Evolutionary conservation across 2,113 vertebrate species (phyloP).

Genomic region (Cromileptes altivelis): DNA sequence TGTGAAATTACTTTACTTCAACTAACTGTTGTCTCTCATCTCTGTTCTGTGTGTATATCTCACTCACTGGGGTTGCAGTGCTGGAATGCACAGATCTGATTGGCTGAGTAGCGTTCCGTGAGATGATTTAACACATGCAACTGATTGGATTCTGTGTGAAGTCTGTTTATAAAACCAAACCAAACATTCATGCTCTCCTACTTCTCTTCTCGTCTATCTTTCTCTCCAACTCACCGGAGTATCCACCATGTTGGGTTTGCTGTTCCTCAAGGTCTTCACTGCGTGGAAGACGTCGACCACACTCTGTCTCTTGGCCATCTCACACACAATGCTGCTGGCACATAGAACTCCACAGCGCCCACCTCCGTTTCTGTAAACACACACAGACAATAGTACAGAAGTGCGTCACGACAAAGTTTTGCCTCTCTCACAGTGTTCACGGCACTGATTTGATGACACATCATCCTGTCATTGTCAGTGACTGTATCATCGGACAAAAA

Average conservation of each 20-base stretch:
- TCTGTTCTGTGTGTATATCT: too few species aligned
- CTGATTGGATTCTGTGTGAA: too few species aligned
- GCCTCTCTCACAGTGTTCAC: neutral
- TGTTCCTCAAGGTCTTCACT: conserved; percentile 97
- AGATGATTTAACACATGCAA: too few species aligned
- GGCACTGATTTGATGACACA: neutral
- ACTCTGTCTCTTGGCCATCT: conserved; percentile 98
- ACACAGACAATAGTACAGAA: neutral
- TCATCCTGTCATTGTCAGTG: neutral
- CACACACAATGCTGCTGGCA: conserved; percentile 96
- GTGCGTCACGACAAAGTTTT: neutral
- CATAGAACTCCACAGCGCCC: conserved; percentile 97
- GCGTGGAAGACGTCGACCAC: conserved; percentile 98
- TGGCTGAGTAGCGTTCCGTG: too few species aligned
- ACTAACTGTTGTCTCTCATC: too few species aligned
- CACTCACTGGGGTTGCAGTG: too few species aligned
- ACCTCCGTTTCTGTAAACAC: conserved; percentile 90
- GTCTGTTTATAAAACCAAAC: neutral
- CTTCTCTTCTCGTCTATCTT: neutral
- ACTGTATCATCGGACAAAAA: neutral
- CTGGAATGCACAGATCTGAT: too few species aligned
- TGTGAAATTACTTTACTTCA: too few species aligned
- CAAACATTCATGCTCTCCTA: neutral
- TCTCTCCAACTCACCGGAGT: conserved; percentile 89
- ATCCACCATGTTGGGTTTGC: conserved; percentile 99